Evolutionary conservation across 1,140 invertebrate species (phyloP), one percentile per base, ranked within the genome.

Genomic region (Anastrepha ludens): DNA sequence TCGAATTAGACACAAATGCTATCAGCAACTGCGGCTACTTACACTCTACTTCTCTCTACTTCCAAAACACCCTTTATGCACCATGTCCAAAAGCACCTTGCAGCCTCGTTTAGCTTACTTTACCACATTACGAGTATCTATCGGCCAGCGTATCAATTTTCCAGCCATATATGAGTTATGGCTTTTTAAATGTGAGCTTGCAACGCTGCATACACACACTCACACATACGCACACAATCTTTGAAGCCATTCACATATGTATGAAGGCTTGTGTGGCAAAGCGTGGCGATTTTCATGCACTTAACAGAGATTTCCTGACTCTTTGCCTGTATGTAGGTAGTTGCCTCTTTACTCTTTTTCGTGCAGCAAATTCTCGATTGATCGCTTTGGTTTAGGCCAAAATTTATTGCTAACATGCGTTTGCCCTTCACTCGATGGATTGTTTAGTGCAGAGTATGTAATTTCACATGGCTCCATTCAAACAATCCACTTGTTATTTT

Each of bases 101-200:
- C 74, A 81, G n/a, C 47, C 9, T 29, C 6, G 47, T 50, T 81
- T 47, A 55, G 1, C 55, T 13, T 47, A 81, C 20, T 47, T n/a
- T 74, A 8, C 3, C 13, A 6, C n/a, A 58, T 20, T 44, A 29
- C 29, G 29, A 29, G 29, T 29, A 74, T 81, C 47, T 81, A 81
- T 81, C 60, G n/a, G 74, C n/a, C 8, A 55, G 90, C 90, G 90
- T 91, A 92, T 92, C 91, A 92, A 92, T 92, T 91, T 92, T 92
- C 92, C 91, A 92, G 90, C 90, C 90, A 92, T 88, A 90, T 92
- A 92, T 92, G 91, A 92, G 90, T 92, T 92, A 92, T 92, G 91
- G 90, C 88, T 92, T 92, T 91, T 92, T 92, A 92, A 92, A 92
- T 92, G 91, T 90, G 91, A 89, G 91, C 91, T 92, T 92, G 90